phyloP scores from a whole-genome alignment of 2,113 vertebrate genomes.

The Tachycineta bicolor region DNA sequence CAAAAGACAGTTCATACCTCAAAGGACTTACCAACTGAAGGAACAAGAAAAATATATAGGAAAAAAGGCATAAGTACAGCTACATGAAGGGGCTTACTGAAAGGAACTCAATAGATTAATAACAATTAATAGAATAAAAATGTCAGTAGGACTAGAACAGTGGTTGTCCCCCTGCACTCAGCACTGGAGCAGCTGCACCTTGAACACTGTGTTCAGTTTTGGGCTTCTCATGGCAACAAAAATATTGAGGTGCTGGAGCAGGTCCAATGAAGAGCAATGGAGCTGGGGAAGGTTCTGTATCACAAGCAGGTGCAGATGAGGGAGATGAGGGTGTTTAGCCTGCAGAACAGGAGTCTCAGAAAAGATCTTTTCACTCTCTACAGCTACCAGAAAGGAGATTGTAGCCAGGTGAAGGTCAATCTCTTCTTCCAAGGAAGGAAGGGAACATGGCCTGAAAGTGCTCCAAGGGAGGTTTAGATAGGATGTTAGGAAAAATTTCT shows the following conservation, averaged over 20 bases:
- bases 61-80: neutral
- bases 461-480: neutral
- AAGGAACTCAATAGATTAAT: neutral
- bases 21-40: neutral
- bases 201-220: neutral
- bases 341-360: neutral
- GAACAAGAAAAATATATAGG: neutral
- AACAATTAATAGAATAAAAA: neutral
- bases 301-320: no score
- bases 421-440: neutral
- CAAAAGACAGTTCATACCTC: neutral
- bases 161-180: rapidly evolving
- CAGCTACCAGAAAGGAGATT: neutral
- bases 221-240: neutral
- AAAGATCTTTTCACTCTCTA: neutral
- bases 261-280: rapidly evolving
- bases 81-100: neutral
- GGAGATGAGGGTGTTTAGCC: neutral
- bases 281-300: neutral
- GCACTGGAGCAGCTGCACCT: rapidly evolving
- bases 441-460: neutral
- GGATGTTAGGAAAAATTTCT: neutral
- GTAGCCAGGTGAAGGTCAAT: neutral
- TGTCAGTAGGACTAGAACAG: neutral
- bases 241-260: neutral